Evolutionary conservation across 2,797 vertebrate species (phyloP), one percentile per base, ranked within the genome.

Genomic region (Avahi laniger): DNA sequence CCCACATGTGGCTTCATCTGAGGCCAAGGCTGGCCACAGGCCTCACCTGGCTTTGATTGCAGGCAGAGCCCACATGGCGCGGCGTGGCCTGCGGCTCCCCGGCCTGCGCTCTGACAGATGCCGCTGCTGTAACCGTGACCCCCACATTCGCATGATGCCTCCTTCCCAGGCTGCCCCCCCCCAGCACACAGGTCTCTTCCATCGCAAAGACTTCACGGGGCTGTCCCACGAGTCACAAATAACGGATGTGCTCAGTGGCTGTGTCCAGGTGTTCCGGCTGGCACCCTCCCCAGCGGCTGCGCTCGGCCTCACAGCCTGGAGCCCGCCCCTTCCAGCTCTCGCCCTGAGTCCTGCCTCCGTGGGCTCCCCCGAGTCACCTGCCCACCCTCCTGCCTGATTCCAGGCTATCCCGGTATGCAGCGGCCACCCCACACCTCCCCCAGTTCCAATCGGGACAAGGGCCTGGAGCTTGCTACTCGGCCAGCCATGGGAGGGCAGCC

Each of bases 1-100:
- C 17, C 73, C n/a, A 46, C 0, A 0, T 24, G 67, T n/a, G 43
- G 63, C 65, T 93, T 84, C 26, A 30, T 5, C 0, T 2, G n/a
- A 54, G 20, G 63, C 8, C 7, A 22, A 48, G 43, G 43, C 33
- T 75, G 90, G 57, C 76, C 35, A 33, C 24, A 24, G 30, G 18
- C 38, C 50, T 81, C 46, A 2, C 12, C 38, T 8, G 14, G 69
- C 50, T 81, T 20, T 17, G 43, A 4, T 6, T 4, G 33, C 18
- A 11, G 46, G 18, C 1, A 0, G 72, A 93, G 26, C 54, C 81
- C 17, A 0, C 1, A 1, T 1, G 48, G 12, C 89, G 67, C 43
- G 22, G 15, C n/a, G 4, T 38, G 57, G 63, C 46, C 84, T 11
- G 30, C 10, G 0, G 30, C 63, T 65, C 73, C 61, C 46, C 9